These are phyloP conservation scores for Alectura lathami DNA, from an alignment of 2,113 vertebrate genomes.

Conservation along the genomic window DNA sequence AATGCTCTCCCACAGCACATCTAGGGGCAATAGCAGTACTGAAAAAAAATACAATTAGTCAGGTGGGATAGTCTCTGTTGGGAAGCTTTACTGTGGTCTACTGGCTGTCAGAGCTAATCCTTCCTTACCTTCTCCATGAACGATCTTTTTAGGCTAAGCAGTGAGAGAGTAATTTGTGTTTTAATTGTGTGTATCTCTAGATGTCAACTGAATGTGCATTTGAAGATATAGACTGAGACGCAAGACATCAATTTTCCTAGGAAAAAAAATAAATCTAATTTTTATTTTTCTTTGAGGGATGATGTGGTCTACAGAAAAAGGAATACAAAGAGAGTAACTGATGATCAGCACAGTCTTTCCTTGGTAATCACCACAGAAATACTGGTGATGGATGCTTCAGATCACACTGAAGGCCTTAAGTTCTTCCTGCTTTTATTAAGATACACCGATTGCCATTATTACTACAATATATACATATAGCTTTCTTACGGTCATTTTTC, in stretches of 20 bases:
- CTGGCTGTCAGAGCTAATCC: background rate
- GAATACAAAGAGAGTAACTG: background rate
- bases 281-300: background rate
- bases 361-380: background rate
- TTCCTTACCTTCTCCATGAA: background rate
- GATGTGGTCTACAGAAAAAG: background rate
- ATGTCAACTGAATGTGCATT: background rate
- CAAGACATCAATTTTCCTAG: background rate
- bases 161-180: background rate
- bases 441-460: background rate
- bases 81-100: background rate
- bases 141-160: background rate
- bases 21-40: background rate
- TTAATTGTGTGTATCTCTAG: background rate
- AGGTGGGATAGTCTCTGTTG: background rate
- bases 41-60: background rate
- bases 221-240: background rate
- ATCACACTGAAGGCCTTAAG: background rate
- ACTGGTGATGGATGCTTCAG: background rate
- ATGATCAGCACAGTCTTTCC: background rate
- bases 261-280: background rate
- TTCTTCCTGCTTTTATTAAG: background rate
- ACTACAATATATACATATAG: background rate
- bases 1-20: background rate
- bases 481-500: background rate